Percentiles rank a stretch among this genome's conserved stretches.
Conservation (phyloP, 1,140 invertebrate genomes). For the Heliconius hewitsoni region DNA sequence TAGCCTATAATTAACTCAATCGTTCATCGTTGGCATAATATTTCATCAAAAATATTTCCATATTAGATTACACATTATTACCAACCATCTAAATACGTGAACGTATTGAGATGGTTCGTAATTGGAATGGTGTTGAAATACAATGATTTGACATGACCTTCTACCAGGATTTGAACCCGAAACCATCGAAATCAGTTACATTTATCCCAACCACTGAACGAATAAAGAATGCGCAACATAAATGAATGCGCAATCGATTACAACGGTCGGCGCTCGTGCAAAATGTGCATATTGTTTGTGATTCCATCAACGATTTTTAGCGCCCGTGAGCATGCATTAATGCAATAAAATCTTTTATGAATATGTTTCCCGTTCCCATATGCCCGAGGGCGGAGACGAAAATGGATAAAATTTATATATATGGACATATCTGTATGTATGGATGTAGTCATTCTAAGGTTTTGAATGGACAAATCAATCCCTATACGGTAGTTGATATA, state of each 20-base stretch:
- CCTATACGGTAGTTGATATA: background rate
- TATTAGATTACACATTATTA: no score
- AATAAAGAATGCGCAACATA: background rate
- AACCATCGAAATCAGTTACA: background rate
- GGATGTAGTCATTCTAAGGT: background rate
- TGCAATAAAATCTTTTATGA: constrained; percentile 62
- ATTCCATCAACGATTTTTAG: constrained; percentile 51
- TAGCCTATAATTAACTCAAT: no score
- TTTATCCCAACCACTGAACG: background rate
- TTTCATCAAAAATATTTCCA: no score
- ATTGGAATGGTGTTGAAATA: no score
- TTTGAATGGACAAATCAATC: background rate
- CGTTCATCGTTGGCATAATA: no score
- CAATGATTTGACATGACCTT: no score
- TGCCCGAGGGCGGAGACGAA: constrained; percentile 27
- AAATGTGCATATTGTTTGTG: constrained; percentile 42
- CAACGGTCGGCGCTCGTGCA: background rate
- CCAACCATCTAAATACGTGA: no score
- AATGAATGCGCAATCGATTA: background rate
- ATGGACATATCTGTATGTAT: background rate
- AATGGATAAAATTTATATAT: constrained; percentile 27
- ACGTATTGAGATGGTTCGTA: no score
- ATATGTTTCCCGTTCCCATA: constrained; percentile 44
- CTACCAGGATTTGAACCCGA: background rate
- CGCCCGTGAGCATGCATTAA: constrained; percentile 64